Evolutionary conservation across 2,113 vertebrate species (phyloP).

Genomic region (Pseudolaguvia tuberculata): DNA sequence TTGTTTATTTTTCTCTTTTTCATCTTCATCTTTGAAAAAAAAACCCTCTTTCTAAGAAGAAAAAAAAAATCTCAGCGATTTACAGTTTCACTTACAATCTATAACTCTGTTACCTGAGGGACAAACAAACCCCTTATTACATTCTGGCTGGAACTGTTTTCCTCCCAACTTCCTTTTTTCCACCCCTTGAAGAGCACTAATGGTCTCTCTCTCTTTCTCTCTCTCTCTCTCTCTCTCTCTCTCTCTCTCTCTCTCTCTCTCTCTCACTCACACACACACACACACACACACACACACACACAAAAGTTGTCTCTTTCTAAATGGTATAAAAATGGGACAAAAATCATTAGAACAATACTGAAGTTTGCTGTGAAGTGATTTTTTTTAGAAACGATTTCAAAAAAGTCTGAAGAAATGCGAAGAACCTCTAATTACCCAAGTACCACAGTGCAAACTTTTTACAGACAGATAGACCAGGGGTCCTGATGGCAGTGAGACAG

Average conservation of each 20-base stretch:
- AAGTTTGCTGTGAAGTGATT: background rate
- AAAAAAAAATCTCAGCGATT: background rate
- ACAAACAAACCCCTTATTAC: constrained; percentile 1
- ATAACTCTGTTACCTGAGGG: background rate
- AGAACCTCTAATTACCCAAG: background rate
- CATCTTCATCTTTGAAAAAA: background rate
- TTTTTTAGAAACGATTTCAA: background rate
- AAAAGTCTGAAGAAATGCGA: background rate
- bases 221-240: background rate
- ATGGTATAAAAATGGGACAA: no score
- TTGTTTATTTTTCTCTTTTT: background rate
- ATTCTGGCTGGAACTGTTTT: background rate
- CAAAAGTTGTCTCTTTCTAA: no score
- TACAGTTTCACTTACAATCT: constrained; percentile 17
- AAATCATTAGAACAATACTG: background rate
- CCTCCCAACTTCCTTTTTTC: background rate
- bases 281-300: no score
- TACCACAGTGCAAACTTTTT: background rate
- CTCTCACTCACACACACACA: no score
- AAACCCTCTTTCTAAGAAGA: background rate
- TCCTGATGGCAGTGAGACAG: background rate
- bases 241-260: background rate
- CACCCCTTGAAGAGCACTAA: background rate
- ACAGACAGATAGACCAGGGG: background rate
- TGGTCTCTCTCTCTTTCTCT: background rate